Base-by-base conservation (phyloP, 2,888 invertebrate species). In the Ornithoptera alexandrae region DNA sequence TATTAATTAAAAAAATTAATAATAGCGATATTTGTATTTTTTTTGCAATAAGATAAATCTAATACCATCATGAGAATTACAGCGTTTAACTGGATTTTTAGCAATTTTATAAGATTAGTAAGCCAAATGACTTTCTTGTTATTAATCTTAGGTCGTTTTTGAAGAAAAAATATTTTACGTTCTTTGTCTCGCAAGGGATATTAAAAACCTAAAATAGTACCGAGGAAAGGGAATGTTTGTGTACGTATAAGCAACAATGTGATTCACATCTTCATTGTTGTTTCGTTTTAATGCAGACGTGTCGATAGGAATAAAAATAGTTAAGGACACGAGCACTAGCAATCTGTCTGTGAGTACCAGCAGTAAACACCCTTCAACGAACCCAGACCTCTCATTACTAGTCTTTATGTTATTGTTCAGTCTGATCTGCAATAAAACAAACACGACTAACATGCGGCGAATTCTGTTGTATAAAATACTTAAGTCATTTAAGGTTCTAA, bases 351-450 rank as follows among this genome's bases (percentile, higher is more conserved):
- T 22, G 30, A 30, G 50, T 50, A 24, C 71, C 0, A 67, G 70
- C 66, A 64, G 61, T 69, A 63, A 68, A 70, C 71, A 70, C 75
- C 76, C 74, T 75, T 75, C 74, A 76, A 76, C 67, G 67, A 30
- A 68, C 64, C 58, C 69, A 73, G 67, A 75, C 74, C 76, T 70
- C 72, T 74, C 72, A 76, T 76, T 75, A 76, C 61, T 65, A 62
- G 63, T 64, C 62, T 64, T 67, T 67, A 46, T 68, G 59, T 64
- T 64, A 76, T 74, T 74, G 72, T 72, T 73, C 71, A n/a, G 36
- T 59, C 39, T 59, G 42, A 57, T 69, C 56, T 56, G 36, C 39
- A 60, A 7, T 57, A 30, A n/a, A 64, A 22, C 53, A 42, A 12
- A 24, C 56, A n/a, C 36, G 53, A 39, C 20, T 50, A 66, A 60